A percentile compares a stretch with the other conserved stretches of the same genome.
These are phyloP conservation scores for Fringilla coelebs DNA, from an alignment of 2,797 vertebrate species.

Conservation along the genomic window DNA sequence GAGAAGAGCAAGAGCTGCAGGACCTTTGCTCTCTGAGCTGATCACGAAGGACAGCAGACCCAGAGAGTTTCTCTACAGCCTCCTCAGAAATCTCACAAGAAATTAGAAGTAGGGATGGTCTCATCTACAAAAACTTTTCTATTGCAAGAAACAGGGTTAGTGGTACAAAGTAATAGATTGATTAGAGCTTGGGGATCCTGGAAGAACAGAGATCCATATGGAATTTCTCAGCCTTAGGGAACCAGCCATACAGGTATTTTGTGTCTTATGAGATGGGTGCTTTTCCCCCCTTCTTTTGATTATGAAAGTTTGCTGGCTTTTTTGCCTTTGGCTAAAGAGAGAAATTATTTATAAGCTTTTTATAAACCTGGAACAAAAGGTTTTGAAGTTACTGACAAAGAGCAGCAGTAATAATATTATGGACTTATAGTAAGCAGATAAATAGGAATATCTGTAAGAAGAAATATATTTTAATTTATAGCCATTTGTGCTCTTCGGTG, in stretches of 20 bases:
- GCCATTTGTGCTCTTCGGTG: neutral
- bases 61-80: conserved; percentile 63
- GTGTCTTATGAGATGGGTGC: neutral
- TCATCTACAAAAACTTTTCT: neutral
- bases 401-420: neutral
- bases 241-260: conserved; percentile 64
- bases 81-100: conserved; percentile 53
- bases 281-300: neutral
- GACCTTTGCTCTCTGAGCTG: conserved; percentile 64
- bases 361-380: neutral
- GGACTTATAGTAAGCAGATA: neutral
- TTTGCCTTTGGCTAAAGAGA: neutral
- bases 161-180: neutral
- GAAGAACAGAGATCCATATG: conserved; percentile 52
- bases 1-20: conserved; percentile 68
- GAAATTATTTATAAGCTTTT: conserved; percentile 12
- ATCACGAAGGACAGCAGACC: conserved; percentile 69
- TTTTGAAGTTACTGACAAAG: conserved; percentile 37
- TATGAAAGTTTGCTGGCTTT: neutral
- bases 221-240: conserved; percentile 44
- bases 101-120: conserved; percentile 51
- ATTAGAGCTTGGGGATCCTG: conserved; percentile 57
- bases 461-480: conserved; percentile 10
- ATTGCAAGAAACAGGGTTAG: neutral
- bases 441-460: neutral